Percentiles rank a stretch among this genome's conserved stretches.
phyloP scores from a whole-genome alignment of 2,888 invertebrate genomes.

The Galerucella pusilla region DNA sequence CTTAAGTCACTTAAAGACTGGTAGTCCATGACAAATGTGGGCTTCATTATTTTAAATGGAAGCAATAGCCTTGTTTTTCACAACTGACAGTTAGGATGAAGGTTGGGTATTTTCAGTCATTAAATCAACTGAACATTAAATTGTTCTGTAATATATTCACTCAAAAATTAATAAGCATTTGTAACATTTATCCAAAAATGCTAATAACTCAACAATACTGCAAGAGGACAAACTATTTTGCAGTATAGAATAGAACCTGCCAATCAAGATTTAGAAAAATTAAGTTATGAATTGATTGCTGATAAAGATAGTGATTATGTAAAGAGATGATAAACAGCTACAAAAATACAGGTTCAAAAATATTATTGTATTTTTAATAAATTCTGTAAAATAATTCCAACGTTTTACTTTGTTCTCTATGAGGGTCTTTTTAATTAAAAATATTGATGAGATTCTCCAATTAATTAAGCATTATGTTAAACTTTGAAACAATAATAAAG shows the following conservation, averaged over 20 bases:
- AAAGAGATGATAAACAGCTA: background rate
- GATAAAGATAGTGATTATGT: background rate
- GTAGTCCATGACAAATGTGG: no score
- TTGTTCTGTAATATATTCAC: background rate
- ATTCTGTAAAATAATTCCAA: background rate
- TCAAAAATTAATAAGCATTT: background rate
- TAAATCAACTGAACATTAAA: background rate
- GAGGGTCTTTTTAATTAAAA: no score
- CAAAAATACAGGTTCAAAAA: background rate
- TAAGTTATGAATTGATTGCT: background rate
- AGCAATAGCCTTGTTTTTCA: no score
- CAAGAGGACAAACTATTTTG: no score
- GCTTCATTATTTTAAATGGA: no score
- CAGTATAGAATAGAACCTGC: no score
- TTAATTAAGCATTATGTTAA: conserved; percentile 1
- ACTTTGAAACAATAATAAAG: conserved; percentile 12
- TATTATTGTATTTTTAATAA: background rate
- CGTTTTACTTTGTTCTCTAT: no score
- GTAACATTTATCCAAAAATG: background rate
- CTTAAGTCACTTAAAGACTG: no score
- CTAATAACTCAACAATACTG: background rate
- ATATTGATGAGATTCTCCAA: background rate
- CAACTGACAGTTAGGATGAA: no score
- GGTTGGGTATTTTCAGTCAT: background rate
- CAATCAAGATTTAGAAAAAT: background rate